A percentile compares a stretch with the other conserved stretches of the same genome.
Conservation (phyloP, 2,797 vertebrate species). For the Crenichthys baileyi region DNA sequence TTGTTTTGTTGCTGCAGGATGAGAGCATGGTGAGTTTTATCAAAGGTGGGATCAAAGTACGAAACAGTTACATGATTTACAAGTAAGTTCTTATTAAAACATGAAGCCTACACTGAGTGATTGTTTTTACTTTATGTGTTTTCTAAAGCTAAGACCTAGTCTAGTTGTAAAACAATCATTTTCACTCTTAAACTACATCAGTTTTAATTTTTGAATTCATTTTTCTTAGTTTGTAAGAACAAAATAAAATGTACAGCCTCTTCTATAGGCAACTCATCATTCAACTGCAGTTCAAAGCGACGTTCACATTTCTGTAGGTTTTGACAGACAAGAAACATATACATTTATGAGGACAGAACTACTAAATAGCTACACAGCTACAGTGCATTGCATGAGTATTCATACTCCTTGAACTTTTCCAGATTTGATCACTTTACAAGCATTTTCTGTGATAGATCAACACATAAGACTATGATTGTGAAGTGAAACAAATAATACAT, state of each 20-base stretch:
- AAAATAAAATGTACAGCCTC: too few relatives aligned
- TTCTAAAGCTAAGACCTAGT: background rate
- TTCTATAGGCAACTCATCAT: too few relatives aligned
- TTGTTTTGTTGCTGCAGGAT: conserved; percentile 74
- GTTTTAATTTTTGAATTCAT: too few relatives aligned
- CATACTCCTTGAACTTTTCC: background rate
- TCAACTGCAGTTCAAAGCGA: too few relatives aligned
- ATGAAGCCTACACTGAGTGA: background rate
- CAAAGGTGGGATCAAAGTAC: conserved; percentile 89
- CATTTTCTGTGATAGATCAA: too few relatives aligned
- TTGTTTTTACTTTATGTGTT: background rate
- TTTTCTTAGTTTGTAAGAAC: too few relatives aligned
- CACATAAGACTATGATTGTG: background rate
- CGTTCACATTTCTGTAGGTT: background rate
- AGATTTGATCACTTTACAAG: background rate
- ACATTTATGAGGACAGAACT: background rate
- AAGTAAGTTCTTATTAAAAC: conserved; percentile 76
- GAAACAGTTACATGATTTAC: conserved; percentile 89
- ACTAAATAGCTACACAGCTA: background rate
- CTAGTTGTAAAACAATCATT: background rate
- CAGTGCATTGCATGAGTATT: background rate
- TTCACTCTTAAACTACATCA: too few relatives aligned
- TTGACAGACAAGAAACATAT: background rate
- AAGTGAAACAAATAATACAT: background rate
- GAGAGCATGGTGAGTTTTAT: conserved; percentile 91